phyloP scores from a whole-genome alignment of 2,113 vertebrate species.

The Megaptera novaeangliae region DNA sequence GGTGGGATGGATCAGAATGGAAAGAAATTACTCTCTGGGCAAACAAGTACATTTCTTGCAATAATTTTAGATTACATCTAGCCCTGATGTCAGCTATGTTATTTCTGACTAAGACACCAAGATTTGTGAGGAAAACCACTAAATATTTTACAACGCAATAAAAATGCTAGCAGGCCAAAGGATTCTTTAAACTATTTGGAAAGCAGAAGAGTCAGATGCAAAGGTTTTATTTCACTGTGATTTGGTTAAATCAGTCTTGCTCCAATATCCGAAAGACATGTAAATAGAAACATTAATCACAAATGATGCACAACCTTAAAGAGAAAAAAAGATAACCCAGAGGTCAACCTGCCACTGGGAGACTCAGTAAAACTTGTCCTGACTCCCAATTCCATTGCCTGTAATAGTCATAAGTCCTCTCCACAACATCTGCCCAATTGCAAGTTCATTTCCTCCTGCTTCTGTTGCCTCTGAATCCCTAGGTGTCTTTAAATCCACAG shows the following conservation, averaged over 20 bases:
- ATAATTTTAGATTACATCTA: slow-evolving; percentile 36
- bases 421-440: background rate
- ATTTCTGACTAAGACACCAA: slow-evolving; percentile 23
- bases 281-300: background rate
- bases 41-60: slow-evolving; percentile 36
- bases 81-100: background rate
- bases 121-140: slow-evolving; percentile 35
- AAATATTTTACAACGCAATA: slow-evolving; percentile 43
- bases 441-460: background rate
- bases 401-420: background rate
- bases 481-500: background rate
- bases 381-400: background rate
- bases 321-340: background rate
- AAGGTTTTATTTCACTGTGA: background rate
- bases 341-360: background rate
- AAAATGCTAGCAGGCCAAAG: slow-evolving; percentile 2
- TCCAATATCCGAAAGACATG: background rate
- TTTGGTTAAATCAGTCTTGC: background rate
- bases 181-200: background rate
- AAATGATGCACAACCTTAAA: background rate
- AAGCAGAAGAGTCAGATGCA: background rate
- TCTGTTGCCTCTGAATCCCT: background rate
- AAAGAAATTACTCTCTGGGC: slow-evolving; percentile 22
- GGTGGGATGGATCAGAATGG: background rate
- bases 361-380: background rate